phyloP scores from a whole-genome alignment of 2,797 vertebrate species.

The Labroides dimidiatus region DNA sequence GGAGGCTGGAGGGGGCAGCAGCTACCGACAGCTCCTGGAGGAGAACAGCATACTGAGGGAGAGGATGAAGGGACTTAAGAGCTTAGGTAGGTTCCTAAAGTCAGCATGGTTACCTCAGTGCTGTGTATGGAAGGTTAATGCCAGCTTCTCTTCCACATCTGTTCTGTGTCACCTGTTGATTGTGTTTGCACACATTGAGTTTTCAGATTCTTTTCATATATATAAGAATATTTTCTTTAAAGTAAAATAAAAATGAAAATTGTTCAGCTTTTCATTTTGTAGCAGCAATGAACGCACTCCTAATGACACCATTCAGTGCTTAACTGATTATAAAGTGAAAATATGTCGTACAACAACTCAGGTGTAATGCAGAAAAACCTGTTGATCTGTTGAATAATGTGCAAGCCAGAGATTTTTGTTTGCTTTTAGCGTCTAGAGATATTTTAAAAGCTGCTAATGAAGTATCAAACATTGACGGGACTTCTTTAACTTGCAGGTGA shows the following conservation, averaged over 20 bases:
- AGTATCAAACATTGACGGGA: no score
- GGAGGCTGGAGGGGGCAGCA: slow-evolving; percentile 74
- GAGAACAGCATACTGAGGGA: slow-evolving; percentile 93
- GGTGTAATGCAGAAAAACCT: slow-evolving; percentile 57
- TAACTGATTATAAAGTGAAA: background rate
- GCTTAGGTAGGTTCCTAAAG: slow-evolving; percentile 87
- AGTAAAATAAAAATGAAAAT: background rate
- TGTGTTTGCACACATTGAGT: background rate
- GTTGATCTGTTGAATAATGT: slow-evolving; percentile 34
- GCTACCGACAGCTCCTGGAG: slow-evolving; percentile 92
- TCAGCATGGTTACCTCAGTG: slow-evolving; percentile 21
- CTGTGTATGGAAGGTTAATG: slow-evolving; percentile 1
- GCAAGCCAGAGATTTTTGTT: slow-evolving; percentile 1
- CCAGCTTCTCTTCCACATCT: slow-evolving; percentile 25
- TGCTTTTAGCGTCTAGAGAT: no score
- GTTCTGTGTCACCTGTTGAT: slow-evolving; percentile 2
- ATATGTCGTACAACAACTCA: background rate
- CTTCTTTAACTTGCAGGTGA: slow-evolving; percentile 84
- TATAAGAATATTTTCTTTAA: no score
- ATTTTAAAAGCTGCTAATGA: background rate
- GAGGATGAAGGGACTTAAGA: slow-evolving; percentile 97
- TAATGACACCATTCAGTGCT: background rate
- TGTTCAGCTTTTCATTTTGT: background rate
- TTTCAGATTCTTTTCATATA: background rate
- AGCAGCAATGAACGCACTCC: background rate